A percentile compares a stretch with the other conserved stretches of the same genome.
These are phyloP conservation scores for Aphelenchoides besseyi DNA, from an alignment of 1,140 invertebrate species.

Conservation along the genomic window DNA sequence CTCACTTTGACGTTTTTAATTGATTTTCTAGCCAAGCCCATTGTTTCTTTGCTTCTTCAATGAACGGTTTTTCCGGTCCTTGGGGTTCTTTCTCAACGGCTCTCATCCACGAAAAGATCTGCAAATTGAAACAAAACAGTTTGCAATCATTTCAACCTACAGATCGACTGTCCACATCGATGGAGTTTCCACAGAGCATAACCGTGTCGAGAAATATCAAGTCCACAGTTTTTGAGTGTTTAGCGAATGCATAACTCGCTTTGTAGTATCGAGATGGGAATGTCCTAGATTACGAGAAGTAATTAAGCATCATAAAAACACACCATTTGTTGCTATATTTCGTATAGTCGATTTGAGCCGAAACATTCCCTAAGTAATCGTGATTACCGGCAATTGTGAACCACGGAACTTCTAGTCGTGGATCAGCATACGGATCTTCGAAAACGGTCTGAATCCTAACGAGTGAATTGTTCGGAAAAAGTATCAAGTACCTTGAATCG, in stretches of 20 bases:
- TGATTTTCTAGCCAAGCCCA: slow-evolving; percentile 64
- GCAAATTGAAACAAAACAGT: neutral
- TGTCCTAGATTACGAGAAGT: slow-evolving; percentile 33
- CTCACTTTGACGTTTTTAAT: slow-evolving; percentile 52
- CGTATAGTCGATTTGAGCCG: slow-evolving; percentile 64
- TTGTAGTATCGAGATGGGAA: slow-evolving; percentile 47
- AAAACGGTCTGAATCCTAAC: slow-evolving; percentile 39
- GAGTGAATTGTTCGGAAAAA: neutral
- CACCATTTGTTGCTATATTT: slow-evolving; percentile 64
- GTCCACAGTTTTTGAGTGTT: slow-evolving; percentile 22
- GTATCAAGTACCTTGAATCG: neutral
- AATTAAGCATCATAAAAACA: slow-evolving; percentile 3
- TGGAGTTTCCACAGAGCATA: slow-evolving; percentile 43
- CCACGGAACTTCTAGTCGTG: slow-evolving; percentile 55
- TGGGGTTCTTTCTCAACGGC: slow-evolving; percentile 35
- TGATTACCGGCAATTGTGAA: slow-evolving; percentile 67
- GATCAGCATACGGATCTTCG: slow-evolving; percentile 40
- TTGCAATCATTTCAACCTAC: neutral
- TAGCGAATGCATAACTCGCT: slow-evolving; percentile 32
- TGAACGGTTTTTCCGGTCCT: slow-evolving; percentile 27
- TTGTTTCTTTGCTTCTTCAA: slow-evolving; percentile 61
- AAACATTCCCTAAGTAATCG: slow-evolving; percentile 65
- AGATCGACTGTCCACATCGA: slow-evolving; percentile 32
- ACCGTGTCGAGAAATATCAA: slow-evolving; percentile 48
- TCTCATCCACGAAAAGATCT: slow-evolving; percentile 31